A percentile compares a stretch with the other conserved stretches of the same genome.
Evolutionary conservation across 2,888 invertebrate species (phyloP).

Genomic region (Pedicia rivosa): DNA sequence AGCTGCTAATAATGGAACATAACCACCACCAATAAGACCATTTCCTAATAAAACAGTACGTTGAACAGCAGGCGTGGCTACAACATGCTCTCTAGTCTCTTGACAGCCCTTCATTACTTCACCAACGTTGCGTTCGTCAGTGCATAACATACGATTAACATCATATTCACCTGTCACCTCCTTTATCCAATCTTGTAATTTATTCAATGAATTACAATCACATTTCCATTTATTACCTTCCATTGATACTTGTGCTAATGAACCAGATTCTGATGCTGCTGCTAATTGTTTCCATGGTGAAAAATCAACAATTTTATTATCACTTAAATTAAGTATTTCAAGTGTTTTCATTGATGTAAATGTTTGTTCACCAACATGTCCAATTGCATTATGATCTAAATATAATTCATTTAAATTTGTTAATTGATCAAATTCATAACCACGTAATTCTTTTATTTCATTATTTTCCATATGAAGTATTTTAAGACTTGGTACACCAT

Average conservation of each 20-base stretch:
- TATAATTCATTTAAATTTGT: constrained; percentile 58
- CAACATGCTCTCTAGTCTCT: constrained; percentile 24
- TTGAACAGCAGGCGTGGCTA: constrained; percentile 36
- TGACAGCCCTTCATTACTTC: constrained; percentile 10
- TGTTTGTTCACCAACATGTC: constrained; percentile 55
- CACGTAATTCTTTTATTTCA: constrained; percentile 49
- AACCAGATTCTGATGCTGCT: constrained; percentile 35
- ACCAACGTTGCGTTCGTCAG: constrained; percentile 22
- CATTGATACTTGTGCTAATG: constrained; percentile 46
- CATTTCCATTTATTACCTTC: constrained; percentile 72
- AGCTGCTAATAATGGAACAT: constrained; percentile 59
- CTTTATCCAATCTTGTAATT: constrained; percentile 52
- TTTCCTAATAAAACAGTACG: constrained; percentile 20
- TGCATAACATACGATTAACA: constrained; percentile 34
- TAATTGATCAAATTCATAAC: constrained; percentile 63
- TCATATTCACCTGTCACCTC: constrained; percentile 41
- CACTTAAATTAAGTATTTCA: constrained; percentile 56
- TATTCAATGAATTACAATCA: constrained; percentile 55
- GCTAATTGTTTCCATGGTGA: constrained; percentile 52
- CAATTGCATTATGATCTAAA: constrained; percentile 58
- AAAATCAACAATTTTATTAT: constrained; percentile 62
- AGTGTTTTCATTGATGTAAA: constrained; percentile 57
- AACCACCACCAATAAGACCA: constrained; percentile 38
- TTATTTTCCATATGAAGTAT: constrained; percentile 66
- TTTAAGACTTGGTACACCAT: constrained; percentile 56